phyloP scores from a whole-genome alignment of 2,113 vertebrate species.

The Cyanistes caeruleus region DNA sequence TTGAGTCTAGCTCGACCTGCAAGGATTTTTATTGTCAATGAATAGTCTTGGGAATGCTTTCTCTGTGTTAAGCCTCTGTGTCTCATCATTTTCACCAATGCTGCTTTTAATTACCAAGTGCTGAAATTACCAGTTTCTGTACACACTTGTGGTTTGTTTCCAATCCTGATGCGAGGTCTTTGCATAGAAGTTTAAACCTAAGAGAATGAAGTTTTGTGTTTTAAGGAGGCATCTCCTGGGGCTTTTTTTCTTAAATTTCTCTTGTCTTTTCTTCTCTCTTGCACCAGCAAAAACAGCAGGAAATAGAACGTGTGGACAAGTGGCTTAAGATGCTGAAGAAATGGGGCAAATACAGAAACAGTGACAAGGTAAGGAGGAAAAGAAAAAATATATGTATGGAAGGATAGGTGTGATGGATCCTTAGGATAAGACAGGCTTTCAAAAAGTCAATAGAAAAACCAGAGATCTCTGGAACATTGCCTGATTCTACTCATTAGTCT shows the following conservation, averaged over 20 bases:
- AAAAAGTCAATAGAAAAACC: neutral
- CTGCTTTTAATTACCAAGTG: neutral
- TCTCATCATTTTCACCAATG: neutral
- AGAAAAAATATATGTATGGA: neutral
- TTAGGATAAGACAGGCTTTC: neutral
- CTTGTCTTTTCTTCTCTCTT: neutral
- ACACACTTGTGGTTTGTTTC: neutral
- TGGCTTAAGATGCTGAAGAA: constrained; percentile 95
- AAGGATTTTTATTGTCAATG: neutral
- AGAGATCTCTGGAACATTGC: neutral
- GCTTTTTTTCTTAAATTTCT: neutral
- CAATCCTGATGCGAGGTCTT: neutral
- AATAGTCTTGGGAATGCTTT: neutral
- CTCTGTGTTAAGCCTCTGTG: neutral
- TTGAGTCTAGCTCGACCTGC: neutral
- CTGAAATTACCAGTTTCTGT: neutral
- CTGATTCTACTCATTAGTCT: neutral
- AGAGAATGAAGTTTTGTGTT: neutral
- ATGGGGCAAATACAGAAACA: constrained; percentile 89
- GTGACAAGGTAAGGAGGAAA: constrained; percentile 82
- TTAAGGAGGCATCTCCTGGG: neutral
- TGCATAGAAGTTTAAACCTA: neutral
- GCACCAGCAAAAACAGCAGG: constrained; percentile 85
- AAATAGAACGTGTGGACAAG: constrained; percentile 88
- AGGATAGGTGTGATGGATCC: neutral